These are phyloP conservation scores for Sylvia borin DNA, from an alignment of 2,797 vertebrate genomes.

Conservation along the genomic window DNA sequence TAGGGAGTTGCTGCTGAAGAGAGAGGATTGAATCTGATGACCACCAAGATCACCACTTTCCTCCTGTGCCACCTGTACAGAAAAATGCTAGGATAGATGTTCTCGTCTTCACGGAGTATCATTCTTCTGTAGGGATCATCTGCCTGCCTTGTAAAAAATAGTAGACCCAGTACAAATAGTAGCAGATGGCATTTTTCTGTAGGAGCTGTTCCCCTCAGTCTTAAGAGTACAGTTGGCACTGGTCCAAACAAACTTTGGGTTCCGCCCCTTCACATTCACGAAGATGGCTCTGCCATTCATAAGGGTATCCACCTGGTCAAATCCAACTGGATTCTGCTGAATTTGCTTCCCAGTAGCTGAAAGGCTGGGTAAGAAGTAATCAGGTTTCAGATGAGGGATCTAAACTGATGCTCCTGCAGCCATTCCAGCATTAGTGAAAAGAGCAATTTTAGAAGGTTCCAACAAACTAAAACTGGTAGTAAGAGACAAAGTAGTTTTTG, in stretches of 20 bases:
- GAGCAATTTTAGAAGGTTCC: neutral
- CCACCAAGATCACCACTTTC: neutral
- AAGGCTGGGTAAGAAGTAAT: neutral
- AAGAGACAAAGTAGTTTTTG: neutral
- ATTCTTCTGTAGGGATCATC: neutral
- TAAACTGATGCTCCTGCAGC: neutral
- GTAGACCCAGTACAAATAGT: neutral
- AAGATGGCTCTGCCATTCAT: neutral
- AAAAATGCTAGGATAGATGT: neutral
- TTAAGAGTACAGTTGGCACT: neutral
- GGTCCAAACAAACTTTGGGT: neutral
- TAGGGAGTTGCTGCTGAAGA: neutral
- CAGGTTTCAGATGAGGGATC: neutral
- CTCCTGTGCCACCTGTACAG: neutral
- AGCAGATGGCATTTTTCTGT: neutral
- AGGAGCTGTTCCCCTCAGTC: neutral
- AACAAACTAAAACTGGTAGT: neutral
- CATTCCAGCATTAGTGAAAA: neutral
- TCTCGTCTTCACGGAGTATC: neutral
- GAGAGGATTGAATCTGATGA: neutral
- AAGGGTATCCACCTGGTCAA: neutral
- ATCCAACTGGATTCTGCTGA: neutral
- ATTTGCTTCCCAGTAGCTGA: neutral
- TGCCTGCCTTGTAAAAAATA: neutral
- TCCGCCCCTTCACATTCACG: neutral